phyloP scores from a whole-genome alignment of 2,797 vertebrate species.

The Dendrocincla fuliginosa region DNA sequence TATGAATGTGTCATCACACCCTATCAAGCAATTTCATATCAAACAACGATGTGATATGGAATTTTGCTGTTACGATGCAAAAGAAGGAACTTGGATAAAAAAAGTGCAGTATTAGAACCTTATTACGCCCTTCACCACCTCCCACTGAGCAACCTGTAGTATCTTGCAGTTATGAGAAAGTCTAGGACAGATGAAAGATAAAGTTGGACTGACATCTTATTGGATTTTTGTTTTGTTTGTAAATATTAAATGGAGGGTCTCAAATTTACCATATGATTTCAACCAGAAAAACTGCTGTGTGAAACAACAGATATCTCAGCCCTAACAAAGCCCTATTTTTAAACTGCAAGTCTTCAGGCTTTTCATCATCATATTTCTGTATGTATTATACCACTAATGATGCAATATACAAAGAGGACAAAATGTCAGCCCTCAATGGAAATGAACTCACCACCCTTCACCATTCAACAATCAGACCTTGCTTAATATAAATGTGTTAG shows the following conservation, averaged over 20 bases:
- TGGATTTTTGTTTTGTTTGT: background rate
- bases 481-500: conserved; percentile 31
- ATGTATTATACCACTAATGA: background rate
- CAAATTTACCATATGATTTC: background rate
- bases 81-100: background rate
- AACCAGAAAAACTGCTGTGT: background rate
- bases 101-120: background rate
- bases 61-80: background rate
- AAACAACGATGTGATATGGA: conserved; percentile 5
- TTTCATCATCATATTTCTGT: conserved; percentile 26
- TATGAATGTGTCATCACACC: conserved; percentile 58
- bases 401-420: conserved; percentile 24
- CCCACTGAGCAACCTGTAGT: background rate
- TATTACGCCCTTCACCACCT: background rate
- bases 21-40: conserved; percentile 53
- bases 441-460: conserved; percentile 37
- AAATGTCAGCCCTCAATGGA: conserved; percentile 1
- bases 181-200: background rate
- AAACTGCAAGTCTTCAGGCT: background rate
- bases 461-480: conserved; percentile 6
- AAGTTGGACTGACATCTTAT: background rate
- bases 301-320: conserved; percentile 22
- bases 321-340: background rate
- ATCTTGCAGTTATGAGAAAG: background rate
- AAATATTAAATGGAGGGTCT: conserved; percentile 8